Evolutionary conservation across 2,888 invertebrate genomes (phyloP).

Genomic region (Ditula angustiorana): DNA sequence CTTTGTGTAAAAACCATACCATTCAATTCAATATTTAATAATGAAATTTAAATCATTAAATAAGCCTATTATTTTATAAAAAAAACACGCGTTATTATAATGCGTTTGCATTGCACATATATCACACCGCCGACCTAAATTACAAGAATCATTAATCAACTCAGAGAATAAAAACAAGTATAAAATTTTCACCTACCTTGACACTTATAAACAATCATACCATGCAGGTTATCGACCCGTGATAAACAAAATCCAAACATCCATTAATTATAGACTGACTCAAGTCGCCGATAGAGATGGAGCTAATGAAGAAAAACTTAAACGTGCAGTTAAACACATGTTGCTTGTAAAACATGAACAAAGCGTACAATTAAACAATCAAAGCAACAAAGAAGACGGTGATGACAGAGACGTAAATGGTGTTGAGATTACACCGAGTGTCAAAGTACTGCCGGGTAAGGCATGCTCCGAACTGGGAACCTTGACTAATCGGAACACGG

Average conservation of each 20-base stretch:
- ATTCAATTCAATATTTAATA: background rate
- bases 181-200: conserved; percentile 35
- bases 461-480: conserved; percentile 68
- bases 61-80: background rate
- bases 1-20: no score
- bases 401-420: conserved; percentile 76
- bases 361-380: conserved; percentile 64
- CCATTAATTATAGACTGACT: conserved; percentile 25
- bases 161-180: conserved; percentile 17
- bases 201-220: conserved; percentile 29
- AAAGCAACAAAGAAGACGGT: conserved; percentile 67
- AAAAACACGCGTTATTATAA: background rate
- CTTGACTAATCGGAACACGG: conserved; percentile 77
- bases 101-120: background rate
- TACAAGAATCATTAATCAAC: conserved; percentile 26
- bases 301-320: conserved; percentile 31
- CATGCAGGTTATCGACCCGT: conserved; percentile 37
- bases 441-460: conserved; percentile 63
- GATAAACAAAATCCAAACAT: conserved; percentile 19
- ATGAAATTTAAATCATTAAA: background rate
- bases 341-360: conserved; percentile 29
- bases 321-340: conserved; percentile 37
- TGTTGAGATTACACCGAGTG: conserved; percentile 70
- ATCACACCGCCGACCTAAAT: conserved; percentile 3
- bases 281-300: conserved; percentile 4